Evolutionary conservation across 37 sponge, comb jelly and placozoan genomes (phyloP), one percentile per base, ranked within the genome.

Genomic region (Aphrocallistes beatrix): DNA sequence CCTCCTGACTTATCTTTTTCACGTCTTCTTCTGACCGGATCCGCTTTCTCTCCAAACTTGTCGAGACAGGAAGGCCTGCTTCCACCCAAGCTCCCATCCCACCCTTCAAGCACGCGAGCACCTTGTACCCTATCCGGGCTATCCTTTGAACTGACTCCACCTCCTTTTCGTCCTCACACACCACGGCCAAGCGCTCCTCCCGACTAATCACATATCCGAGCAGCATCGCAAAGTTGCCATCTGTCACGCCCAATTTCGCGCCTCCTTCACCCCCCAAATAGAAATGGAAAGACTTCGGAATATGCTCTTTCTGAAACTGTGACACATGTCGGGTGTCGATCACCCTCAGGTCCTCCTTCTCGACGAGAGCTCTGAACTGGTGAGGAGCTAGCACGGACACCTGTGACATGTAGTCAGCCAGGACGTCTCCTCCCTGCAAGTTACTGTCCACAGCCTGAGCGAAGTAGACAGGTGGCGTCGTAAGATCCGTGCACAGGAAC

Each of bases 221-320:
- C 91, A 91, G 39, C 36, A 94, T 92, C 36, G 91, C 87, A 86
- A 94, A 94, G 85, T 94, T 94, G 17, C 95, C 95, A 88, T 94
- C 95, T 50, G 90, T 89, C 23, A 38, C 86, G 36, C 90, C 88
- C 38, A 92, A 85, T n/a, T 89, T 86, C 36, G 88, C 90, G 51
- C 95, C 95, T 19, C 90, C 90, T 25, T 86, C 89, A 39, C 39
- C 75, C 0, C 95, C 95, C 0, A 90, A 85, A 9, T 92, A 85
- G 84, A 90, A 89, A 85, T 86, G 90, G 42, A 92, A 37, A 0
- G 93, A 40, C 25, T 92, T 87, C 23, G 87, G 81, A 48, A 92
- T 89, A 85, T 88, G 89, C 16, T 82, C 87, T 10, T 32, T 51
- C 28, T 51, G 38, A 47, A 85, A 92, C 19, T 88, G 86, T 16